phyloP scores from a whole-genome alignment of 1,140 invertebrate species.

The Anadara kagoshimensis region DNA sequence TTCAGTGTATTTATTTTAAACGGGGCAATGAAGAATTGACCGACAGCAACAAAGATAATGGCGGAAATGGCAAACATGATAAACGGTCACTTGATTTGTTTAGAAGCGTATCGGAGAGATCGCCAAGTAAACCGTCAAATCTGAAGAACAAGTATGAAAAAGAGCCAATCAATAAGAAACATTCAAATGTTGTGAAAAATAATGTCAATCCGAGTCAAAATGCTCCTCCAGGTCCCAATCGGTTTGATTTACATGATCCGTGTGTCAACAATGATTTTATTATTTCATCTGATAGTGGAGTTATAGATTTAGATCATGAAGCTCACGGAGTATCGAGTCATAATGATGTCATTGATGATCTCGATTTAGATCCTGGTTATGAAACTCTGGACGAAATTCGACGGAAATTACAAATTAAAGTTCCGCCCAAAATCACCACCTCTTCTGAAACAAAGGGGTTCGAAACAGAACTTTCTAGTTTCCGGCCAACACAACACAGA shows the following conservation, averaged over 20 bases:
- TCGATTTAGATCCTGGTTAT: conserved; percentile 54
- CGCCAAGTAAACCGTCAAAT: conserved; percentile 17
- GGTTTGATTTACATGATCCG: neutral
- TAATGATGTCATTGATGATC: conserved; percentile 24
- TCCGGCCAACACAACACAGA: neutral
- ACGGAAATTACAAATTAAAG: conserved; percentile 40
- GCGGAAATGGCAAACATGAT: neutral
- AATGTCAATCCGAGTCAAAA: neutral
- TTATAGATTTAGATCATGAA: conserved; percentile 31
- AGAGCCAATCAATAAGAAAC: conserved; percentile 2
- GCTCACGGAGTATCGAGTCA: neutral
- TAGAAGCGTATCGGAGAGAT: conserved; percentile 29
- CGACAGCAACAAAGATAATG: neutral
- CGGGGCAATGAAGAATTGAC: conserved; percentile 3
- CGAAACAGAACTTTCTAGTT: neutral
- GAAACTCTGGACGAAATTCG: conserved; percentile 55
- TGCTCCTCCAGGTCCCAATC: neutral
- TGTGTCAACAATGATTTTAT: conserved; percentile 31
- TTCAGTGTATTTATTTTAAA: conserved; percentile 35
- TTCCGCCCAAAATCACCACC: neutral
- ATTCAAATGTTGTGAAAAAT: conserved; percentile 1
- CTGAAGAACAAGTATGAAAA: conserved; percentile 14
- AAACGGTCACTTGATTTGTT: conserved; percentile 15
- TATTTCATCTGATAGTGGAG: conserved; percentile 15
- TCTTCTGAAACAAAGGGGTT: neutral